A percentile compares a stretch with the other conserved stretches of the same genome.
Evolutionary conservation across 2,888 invertebrate species (phyloP).

Genomic region (Acrobasis suavella): DNA sequence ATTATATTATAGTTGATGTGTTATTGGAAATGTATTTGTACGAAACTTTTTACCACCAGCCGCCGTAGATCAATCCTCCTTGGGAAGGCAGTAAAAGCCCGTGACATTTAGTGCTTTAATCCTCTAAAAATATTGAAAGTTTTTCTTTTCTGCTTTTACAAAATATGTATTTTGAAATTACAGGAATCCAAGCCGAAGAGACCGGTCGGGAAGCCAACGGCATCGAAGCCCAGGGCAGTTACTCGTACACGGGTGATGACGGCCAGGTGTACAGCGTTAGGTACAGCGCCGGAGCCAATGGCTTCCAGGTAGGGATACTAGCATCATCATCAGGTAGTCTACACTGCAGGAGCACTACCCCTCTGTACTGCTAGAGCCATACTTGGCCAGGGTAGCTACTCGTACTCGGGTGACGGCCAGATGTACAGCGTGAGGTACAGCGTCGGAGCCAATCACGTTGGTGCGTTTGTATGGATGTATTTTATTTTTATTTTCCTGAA

Average conservation of each 20-base stretch:
- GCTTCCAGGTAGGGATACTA: slow-evolving; percentile 66
- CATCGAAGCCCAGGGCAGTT: slow-evolving; percentile 80
- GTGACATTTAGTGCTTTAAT: no score
- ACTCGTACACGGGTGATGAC: slow-evolving; percentile 83
- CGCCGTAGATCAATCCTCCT: no score
- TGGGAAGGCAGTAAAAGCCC: no score
- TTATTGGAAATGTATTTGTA: no score
- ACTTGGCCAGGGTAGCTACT: slow-evolving; percentile 80
- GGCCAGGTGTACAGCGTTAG: slow-evolving; percentile 80
- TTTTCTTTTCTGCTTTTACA: not conserved
- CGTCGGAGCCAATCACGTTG: slow-evolving; percentile 72
- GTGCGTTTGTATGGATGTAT: no score
- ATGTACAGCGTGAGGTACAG: slow-evolving; percentile 77
- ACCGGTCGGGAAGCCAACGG: slow-evolving; percentile 67
- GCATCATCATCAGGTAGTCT: no score
- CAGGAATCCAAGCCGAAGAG: slow-evolving; percentile 73
- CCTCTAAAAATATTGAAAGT: no score
- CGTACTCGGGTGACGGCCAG: slow-evolving; percentile 83
- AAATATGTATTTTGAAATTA: slow-evolving; percentile 21
- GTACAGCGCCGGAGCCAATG: slow-evolving; percentile 70
- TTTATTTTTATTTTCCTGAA: no score
- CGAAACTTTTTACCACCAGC: no score
- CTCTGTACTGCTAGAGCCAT: no score
- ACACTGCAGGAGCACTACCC: no score
- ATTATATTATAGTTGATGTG: no score